Conservation (phyloP, 2,113 vertebrate genomes). For the Paramormyrops kingsleyae region DNA sequence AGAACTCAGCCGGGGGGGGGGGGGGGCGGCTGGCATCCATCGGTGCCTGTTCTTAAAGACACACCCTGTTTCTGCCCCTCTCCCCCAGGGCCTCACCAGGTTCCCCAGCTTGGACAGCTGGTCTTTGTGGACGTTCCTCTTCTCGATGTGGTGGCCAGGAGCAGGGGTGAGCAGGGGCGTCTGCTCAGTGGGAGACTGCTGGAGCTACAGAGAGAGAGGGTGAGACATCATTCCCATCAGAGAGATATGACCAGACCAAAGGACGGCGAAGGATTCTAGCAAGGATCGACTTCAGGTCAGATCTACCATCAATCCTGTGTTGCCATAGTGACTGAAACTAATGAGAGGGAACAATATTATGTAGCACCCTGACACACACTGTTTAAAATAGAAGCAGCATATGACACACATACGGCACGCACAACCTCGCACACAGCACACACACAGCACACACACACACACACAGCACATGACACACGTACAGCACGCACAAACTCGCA, state of each 20-base stretch:
- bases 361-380: neutral
- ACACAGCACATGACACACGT: too few relatives aligned
- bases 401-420: neutral
- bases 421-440: neutral
- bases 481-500: too few relatives aligned
- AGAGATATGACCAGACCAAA: neutral
- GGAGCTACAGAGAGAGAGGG: conserved; percentile 44
- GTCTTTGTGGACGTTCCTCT: conserved; percentile 57
- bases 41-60: neutral
- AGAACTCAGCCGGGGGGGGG: neutral
- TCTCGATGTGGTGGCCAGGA: conserved; percentile 60
- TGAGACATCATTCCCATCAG: neutral
- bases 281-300: neutral
- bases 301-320: neutral
- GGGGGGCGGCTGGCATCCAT: neutral
- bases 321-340: neutral
- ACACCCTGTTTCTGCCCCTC: neutral
- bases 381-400: neutral
- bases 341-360: neutral
- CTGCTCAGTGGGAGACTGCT: conserved; percentile 51
- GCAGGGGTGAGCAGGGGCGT: conserved; percentile 45
- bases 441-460: neutral
- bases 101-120: conserved; percentile 54
- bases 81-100: conserved; percentile 54
- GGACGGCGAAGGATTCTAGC: neutral